Percentiles rank a stretch among this genome's conserved stretches.
These are phyloP conservation scores for Microchirus variegatus DNA, from an alignment of 2,797 vertebrate genomes.

Conservation along the genomic window DNA sequence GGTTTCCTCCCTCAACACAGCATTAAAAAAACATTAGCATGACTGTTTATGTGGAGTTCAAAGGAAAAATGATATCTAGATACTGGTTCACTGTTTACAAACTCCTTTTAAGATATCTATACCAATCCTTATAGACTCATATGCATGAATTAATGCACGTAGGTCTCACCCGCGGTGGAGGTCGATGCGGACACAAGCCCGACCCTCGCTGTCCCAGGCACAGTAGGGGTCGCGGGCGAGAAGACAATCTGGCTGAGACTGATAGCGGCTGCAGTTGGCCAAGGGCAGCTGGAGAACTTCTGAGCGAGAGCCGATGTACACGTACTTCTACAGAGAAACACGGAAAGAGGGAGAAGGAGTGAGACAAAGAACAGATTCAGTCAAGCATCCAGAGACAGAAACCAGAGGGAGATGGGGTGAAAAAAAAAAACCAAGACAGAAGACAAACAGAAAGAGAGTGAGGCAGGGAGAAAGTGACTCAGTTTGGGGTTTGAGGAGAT, in stretches of 20 bases:
- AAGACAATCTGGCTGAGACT: slow-evolving; percentile 85
- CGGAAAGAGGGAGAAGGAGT: neutral
- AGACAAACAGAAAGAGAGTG: slow-evolving; percentile 61
- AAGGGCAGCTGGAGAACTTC: slow-evolving; percentile 87
- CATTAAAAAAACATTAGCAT: neutral
- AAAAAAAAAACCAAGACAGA: slow-evolving; percentile 29
- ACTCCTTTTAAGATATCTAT: neutral
- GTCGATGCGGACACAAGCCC: slow-evolving; percentile 84
- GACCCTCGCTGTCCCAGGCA: slow-evolving; percentile 85
- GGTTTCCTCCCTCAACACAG: slow-evolving; percentile 1
- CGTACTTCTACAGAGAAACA: slow-evolving; percentile 75
- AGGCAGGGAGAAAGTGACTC: slow-evolving; percentile 43
- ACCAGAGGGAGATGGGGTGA: slow-evolving; percentile 46
- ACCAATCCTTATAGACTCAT: neutral
- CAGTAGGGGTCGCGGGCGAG: slow-evolving; percentile 86
- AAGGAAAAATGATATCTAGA: neutral
- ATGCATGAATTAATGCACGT: neutral
- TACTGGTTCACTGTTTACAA: neutral
- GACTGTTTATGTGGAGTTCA: neutral
- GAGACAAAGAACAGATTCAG: slow-evolving; percentile 51
- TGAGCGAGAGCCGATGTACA: slow-evolving; percentile 84
- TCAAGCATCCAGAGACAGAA: slow-evolving; percentile 44
- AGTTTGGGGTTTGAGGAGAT: slow-evolving; percentile 67
- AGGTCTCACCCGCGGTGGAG: slow-evolving; percentile 81
- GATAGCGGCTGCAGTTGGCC: slow-evolving; percentile 87